Base-by-base conservation (phyloP, 2,888 invertebrate species). In the Sthenelais limicola region DNA sequence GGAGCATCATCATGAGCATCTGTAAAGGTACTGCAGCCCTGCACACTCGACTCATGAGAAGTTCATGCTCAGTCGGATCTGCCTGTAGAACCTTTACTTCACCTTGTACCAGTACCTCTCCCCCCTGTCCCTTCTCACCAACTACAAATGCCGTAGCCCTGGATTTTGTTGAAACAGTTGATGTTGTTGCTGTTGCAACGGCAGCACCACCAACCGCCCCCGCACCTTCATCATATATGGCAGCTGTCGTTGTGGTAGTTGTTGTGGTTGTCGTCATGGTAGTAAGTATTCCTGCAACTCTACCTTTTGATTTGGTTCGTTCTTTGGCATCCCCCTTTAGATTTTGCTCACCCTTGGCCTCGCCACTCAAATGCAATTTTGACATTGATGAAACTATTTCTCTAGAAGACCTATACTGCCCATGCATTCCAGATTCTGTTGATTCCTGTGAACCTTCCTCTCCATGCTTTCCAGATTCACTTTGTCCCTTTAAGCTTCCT, bases 21-120 rank as follows among this genome's bases (percentile, higher is more conserved):
- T 98, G 97, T 87, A 98, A 94, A 70, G 97, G 97, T 79, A 97
- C 90, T 30, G 96, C 95, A 72, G 96, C 94, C 86, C 95, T 91
- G 78, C 96, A 92, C 80, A 96, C 96, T 84, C 97, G 92, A 81
- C 38, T 26, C 38, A 71, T 18, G 24, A 51, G 2, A 28, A 32
- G 32, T 0, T n/a, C 47, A 21, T 67, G 47, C n/a, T 48, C 26
- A n/a, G 48, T 43, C 9, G 43, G 18, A 15, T 9, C 43, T 43
- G 18, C 9, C 12, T 9, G 12, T 43, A 18, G 12, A 43, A 18
- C 43, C 18, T 18, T 18, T 43, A 43, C 12, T 43, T 43, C 43
- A 9, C 18, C 43, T 43, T 43, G 9, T 51, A 9, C 12, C 51
- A 51, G 51, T 26, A 21, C 9, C 52, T 3, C 26, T 30, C 5